Base-by-base conservation (phyloP, 2,797 vertebrate species). In the Podargus strigoides region DNA sequence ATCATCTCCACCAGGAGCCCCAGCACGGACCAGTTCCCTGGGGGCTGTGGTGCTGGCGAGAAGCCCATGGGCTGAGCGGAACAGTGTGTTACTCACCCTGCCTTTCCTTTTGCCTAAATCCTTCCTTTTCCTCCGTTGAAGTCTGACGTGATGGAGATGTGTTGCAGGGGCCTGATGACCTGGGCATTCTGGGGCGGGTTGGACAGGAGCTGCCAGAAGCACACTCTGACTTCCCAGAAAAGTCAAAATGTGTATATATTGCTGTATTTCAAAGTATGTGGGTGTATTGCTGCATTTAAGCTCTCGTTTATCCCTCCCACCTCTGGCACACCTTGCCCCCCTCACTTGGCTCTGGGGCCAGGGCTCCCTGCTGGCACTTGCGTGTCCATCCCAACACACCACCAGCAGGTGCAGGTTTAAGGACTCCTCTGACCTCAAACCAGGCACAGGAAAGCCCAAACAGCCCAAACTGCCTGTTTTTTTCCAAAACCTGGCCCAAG, bases 311-410 rank as follows among this genome's bases (percentile, higher is more conserved):
- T 18, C 36, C 11, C 27, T 47, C 62, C 19, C 4, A 5, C n/a
- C 23, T n/a, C 68, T 50, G n/a, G n/a, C 30, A 12, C 1, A 5
- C 36, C 44, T 78, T 22, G 21, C 7, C 39, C 41, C n/a, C 15
- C 2, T 44, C 49, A n/a, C n/a, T n/a, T n/a, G n/a, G n/a, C n/a
- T n/a, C 32, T 56, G 12, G 1, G 72, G 34, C 7, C 2, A 6
- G n/a, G 50, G 9, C 4, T 41, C 30, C 21, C 34, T 14, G 39
- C 21, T 17, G 4, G 26, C 19, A 5, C 49, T 32, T 5, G 17
- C 12, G 3, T 1, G 0, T 32, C 34, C 67, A 14, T 17, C 53
- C 41, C 5, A 2, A 26, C 1, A 2, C 10, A 2, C 37, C 41
- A 23, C 36, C 52, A 32, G 15, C 34, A 34, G 3, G 4, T 7